Base-by-base conservation (phyloP, 92 coral and sea anemone genomes). In the Zoanthus sansibaricus region DNA sequence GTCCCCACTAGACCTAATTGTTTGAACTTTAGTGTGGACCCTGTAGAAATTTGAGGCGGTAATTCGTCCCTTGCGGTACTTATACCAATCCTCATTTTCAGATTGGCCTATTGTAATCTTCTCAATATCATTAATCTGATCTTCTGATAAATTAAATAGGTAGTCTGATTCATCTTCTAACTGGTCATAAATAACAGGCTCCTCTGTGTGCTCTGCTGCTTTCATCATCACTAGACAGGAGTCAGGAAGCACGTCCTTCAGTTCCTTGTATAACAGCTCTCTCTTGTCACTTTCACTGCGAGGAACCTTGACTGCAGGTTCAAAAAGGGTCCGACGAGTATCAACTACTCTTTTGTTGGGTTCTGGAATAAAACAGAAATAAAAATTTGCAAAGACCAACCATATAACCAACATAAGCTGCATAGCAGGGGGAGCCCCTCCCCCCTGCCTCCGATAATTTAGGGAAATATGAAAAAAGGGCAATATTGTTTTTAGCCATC, bases 31-130 rank as follows among this genome's bases (percentile, higher is more conserved):
- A 47, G 84, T 86, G 62, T 86, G 76, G 32, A 86, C 89, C 54
- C 82, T 86, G 37, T 59, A 86, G 68, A 86, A 75, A 66, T 18
- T 56, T 45, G 89, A 86, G 47, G 89, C 84, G 56, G 89, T 86
- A 21, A 76, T 86, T 64, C 84, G 56, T 25, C 89, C 88, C 18
- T 73, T 73, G 37, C 89, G 72, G 51, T 72, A 56, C 61, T 42
- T 86, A 21, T 86, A 66, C 89, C 76, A 86, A 73, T 70, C 37
- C 61, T 75, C 84, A 67, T 86, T 86, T 70, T 55, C 82, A 31
- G 89, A 86, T 71, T 86, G 89, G 46, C 75, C 76, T 86, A 72
- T 55, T 46, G 89, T 86, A 55, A 52, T 77, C 49, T 31, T 66
- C 76, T 86, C 76, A 15, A 86, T 76, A 32, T 45, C 72, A 52